These are phyloP conservation scores for Watersipora subatra DNA, from an alignment of 1,140 invertebrate species.

Conservation along the genomic window DNA sequence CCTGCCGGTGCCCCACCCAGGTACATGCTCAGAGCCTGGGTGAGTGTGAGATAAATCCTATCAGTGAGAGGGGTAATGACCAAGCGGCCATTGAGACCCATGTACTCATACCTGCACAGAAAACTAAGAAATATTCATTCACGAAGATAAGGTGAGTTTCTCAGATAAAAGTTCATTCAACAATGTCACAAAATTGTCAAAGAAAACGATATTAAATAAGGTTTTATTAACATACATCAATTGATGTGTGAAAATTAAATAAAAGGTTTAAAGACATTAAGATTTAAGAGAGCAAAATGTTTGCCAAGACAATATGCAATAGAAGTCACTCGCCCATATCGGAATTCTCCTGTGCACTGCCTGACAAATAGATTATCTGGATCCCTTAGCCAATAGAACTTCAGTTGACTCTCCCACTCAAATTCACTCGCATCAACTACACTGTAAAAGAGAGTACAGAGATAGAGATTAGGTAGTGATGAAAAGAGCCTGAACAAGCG, in stretches of 20 bases:
- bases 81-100: constrained; percentile 69
- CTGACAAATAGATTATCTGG: constrained; percentile 59
- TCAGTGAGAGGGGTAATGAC: constrained; percentile 76
- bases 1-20: constrained; percentile 60
- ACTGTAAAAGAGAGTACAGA: constrained; percentile 39
- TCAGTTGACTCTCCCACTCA: constrained; percentile 71
- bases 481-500: background rate
- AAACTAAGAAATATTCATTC: no score
- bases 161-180: no score
- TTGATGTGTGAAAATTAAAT: no score
- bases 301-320: no score
- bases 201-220: no score
- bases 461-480: background rate
- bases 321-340: no score
- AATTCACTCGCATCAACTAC: constrained; percentile 63
- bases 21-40: constrained; percentile 68
- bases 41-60: constrained; percentile 73
- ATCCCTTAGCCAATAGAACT: constrained; percentile 69
- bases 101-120: constrained; percentile 82
- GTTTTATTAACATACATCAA: no score
- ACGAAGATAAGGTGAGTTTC: no score
- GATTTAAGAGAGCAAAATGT: no score
- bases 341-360: constrained; percentile 67
- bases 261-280: no score
- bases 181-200: no score